Conservation (phyloP, 2,797 vertebrate genomes). For the Eulemur mongoz region DNA sequence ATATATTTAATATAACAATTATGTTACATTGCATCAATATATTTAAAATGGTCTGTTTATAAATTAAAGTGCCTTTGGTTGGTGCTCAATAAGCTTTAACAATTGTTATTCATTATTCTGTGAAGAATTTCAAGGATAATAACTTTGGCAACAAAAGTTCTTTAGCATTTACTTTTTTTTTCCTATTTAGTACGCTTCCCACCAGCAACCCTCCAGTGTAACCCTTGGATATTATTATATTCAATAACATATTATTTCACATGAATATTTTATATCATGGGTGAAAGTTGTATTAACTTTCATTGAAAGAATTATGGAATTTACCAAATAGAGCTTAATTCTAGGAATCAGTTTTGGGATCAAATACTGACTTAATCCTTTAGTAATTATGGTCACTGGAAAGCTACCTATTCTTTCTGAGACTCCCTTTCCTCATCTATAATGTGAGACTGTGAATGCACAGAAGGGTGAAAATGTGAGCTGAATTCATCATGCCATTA, state of each 20-base stretch:
- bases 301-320: not conserved
- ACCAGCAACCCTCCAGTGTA: not conserved
- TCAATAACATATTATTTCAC: not conserved
- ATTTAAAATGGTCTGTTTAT: not conserved
- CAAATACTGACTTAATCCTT: not conserved
- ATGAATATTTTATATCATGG: not conserved
- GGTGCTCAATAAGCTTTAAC: not conserved
- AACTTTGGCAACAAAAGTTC: not conserved
- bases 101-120: not conserved
- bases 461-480: not conserved
- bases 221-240: not conserved
- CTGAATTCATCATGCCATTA: not conserved
- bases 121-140: not conserved
- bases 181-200: not conserved
- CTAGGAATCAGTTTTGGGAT: not conserved
- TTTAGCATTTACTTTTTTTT: not conserved
- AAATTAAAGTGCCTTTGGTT: not conserved
- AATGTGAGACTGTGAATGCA: not conserved
- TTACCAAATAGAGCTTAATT: not conserved
- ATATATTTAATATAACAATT: not conserved
- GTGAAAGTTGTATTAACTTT: not conserved
- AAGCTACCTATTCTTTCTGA: not conserved
- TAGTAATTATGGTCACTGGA: not conserved
- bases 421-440: not conserved
- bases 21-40: not conserved